Evolutionary conservation across 2,888 invertebrate genomes (phyloP).

Genomic region (Shargacucullia verbasci): DNA sequence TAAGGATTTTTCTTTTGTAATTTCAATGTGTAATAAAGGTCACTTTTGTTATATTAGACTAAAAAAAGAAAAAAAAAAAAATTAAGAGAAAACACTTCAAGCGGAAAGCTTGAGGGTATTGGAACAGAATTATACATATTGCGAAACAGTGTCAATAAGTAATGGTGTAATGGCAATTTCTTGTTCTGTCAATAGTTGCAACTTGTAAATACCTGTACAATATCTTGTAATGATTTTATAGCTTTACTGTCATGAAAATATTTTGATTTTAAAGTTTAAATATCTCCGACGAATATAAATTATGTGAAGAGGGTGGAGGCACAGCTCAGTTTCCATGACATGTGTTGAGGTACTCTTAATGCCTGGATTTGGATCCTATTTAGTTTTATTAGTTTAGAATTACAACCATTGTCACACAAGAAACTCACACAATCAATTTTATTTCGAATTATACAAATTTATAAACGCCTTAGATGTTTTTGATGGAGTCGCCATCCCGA

Average conservation of each 20-base stretch:
- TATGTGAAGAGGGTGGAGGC: background rate
- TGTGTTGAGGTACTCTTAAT: background rate
- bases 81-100: constrained; percentile 1
- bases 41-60: no score
- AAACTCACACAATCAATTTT: constrained; percentile 7
- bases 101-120: background rate
- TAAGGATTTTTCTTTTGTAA: background rate
- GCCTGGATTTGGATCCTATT: background rate
- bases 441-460: constrained; percentile 3
- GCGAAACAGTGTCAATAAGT: background rate
- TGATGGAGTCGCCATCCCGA: constrained; percentile 5
- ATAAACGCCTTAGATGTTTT: constrained; percentile 5
- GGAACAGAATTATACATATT: background rate
- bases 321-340: background rate
- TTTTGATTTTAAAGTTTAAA: background rate
- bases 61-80: no score
- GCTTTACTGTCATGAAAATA: background rate
- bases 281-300: background rate
- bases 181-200: background rate
- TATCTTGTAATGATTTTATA: background rate
- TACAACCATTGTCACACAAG: constrained; percentile 4
- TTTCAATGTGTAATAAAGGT: no score
- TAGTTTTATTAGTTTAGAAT: background rate
- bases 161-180: background rate
- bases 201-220: background rate